Evolutionary conservation across 2,113 vertebrate genomes (phyloP).

Genomic region (Corythoichthys intestinalis): DNA sequence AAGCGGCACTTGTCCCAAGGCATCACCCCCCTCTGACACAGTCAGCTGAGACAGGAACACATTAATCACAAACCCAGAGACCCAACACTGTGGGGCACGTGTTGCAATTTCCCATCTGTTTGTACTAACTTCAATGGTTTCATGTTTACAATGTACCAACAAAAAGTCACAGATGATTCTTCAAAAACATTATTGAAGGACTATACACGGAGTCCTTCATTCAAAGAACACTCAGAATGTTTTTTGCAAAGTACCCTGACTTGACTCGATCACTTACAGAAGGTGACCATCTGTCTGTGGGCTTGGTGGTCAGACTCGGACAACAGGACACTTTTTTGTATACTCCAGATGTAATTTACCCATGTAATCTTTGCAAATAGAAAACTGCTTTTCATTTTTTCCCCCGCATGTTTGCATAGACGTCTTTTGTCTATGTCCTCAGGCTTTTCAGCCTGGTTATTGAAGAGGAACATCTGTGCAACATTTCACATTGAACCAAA

Average conservation of each 20-base stretch:
- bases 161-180: neutral
- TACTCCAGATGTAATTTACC: neutral
- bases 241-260: too few species aligned
- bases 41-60: slow-evolving; percentile 62
- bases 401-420: slow-evolving; percentile 38
- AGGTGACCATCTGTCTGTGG: too few species aligned
- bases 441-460: slow-evolving; percentile 59
- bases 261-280: too few species aligned
- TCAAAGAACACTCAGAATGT: too few species aligned
- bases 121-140: slow-evolving; percentile 29
- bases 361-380: slow-evolving; percentile 31
- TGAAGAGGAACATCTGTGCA: slow-evolving; percentile 69
- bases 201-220: too few species aligned
- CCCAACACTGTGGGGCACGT: slow-evolving; percentile 52
- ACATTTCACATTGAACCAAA: slow-evolving; percentile 69
- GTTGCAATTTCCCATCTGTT: slow-evolving; percentile 53
- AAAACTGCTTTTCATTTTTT: slow-evolving; percentile 35
- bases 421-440: slow-evolving; percentile 59
- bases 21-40: slow-evolving; percentile 74
- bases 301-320: too few species aligned
- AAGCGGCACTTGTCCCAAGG: slow-evolving; percentile 65
- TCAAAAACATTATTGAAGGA: neutral
- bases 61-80: slow-evolving; percentile 77
- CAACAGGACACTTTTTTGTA: slow-evolving; percentile 8
- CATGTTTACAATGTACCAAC: slow-evolving; percentile 23